A percentile compares a stretch with the other conserved stretches of the same genome.
phyloP scores from a whole-genome alignment of 2,888 invertebrate species.

The Dasypolia templi region DNA sequence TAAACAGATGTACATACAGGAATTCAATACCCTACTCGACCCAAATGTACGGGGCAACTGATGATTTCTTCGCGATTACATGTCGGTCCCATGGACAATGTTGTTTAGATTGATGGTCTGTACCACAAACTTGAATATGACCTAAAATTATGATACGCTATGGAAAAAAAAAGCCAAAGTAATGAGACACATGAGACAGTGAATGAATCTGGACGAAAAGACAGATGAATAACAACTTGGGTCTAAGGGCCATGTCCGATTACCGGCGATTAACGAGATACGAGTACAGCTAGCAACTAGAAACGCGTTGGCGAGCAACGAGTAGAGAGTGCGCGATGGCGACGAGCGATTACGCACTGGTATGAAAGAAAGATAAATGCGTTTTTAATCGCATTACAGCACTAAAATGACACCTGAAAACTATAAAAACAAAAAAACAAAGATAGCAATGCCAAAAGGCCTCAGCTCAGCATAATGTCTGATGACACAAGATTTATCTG shows the following conservation, averaged over 20 bases:
- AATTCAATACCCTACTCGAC: no score
- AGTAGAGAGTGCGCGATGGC: not conserved
- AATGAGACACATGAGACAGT: not conserved
- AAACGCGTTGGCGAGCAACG: not conserved
- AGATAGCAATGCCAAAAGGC: no score
- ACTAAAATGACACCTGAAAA: no score
- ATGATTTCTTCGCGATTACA: not conserved
- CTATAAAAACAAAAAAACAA: no score
- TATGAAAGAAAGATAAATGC: not conserved
- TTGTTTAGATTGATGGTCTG: not conserved
- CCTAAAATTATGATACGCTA: no score
- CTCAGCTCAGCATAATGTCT: no score
- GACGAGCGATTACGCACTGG: not conserved
- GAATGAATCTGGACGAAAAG: conserved; percentile 7
- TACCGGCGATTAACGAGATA: not conserved
- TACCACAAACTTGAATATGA: not conserved
- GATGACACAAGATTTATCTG: no score
- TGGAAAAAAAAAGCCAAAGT: not conserved
- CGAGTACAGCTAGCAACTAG: not conserved
- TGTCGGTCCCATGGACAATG: not conserved
- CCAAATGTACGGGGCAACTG: no score
- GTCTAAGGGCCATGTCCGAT: not conserved
- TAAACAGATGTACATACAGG: no score
- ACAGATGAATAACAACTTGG: not conserved
- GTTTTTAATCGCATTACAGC: no score